Conservation (phyloP, 2,113 vertebrate species). For the Hippocampus guttulatus region DNA sequence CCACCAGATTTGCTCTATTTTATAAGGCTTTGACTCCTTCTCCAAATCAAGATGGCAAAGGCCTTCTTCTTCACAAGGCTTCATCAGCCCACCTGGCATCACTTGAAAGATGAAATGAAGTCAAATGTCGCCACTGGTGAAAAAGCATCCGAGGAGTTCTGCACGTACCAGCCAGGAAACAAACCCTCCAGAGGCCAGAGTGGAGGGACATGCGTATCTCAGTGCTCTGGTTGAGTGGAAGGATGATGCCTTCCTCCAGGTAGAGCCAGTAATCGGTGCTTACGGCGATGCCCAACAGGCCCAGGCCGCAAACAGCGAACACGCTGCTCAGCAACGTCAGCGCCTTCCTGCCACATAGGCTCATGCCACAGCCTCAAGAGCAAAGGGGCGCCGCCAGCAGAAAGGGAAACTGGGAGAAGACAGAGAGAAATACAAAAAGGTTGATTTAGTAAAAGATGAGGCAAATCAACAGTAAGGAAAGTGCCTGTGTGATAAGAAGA, state of each 20-base stretch:
- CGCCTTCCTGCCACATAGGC: slow-evolving; percentile 84
- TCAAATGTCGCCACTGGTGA: too few species aligned
- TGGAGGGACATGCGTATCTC: slow-evolving; percentile 88
- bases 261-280: slow-evolving; percentile 98
- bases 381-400: slow-evolving; percentile 42
- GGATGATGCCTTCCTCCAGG: slow-evolving; percentile 87
- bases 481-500: background rate
- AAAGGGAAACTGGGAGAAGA: slow-evolving; percentile 47
- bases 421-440: background rate
- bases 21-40: too few species aligned
- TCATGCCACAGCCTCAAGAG: slow-evolving; percentile 74
- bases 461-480: background rate
- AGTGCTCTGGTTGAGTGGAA: slow-evolving; percentile 86
- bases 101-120: too few species aligned
- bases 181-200: slow-evolving; percentile 92
- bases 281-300: slow-evolving; percentile 87
- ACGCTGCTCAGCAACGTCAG: slow-evolving; percentile 93
- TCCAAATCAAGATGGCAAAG: too few species aligned
- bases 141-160: background rate
- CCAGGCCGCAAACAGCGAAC: slow-evolving; percentile 86
- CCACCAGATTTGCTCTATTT: too few species aligned
- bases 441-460: background rate
- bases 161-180: slow-evolving; percentile 84
- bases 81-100: too few species aligned
- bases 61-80: too few species aligned